phyloP scores from a whole-genome alignment of 2,797 vertebrate species.

The Clamator glandarius region DNA sequence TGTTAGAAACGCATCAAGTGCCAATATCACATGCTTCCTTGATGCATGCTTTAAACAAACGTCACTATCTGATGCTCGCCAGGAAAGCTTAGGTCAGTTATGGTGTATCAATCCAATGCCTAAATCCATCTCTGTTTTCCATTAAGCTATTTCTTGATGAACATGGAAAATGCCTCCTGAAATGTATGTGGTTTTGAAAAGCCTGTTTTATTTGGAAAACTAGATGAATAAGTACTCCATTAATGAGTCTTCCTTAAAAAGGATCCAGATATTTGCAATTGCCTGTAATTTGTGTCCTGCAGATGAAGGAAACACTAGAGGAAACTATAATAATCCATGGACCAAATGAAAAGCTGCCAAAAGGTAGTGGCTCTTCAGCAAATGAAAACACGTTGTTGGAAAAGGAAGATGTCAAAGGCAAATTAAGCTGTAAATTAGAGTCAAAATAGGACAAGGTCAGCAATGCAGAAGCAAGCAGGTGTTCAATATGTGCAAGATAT shows the following conservation, averaged over 20 bases:
- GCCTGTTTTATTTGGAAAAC: neutral
- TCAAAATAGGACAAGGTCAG: neutral
- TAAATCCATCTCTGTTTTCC: neutral
- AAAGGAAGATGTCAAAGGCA: constrained; percentile 18
- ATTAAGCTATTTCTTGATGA: neutral
- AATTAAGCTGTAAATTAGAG: constrained; percentile 38
- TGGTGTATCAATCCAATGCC: constrained; percentile 14
- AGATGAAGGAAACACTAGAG: neutral
- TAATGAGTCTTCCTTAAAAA: neutral
- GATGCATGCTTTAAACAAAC: constrained; percentile 65
- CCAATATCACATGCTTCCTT: constrained; percentile 38
- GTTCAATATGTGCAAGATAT: neutral
- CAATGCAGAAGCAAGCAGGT: neutral
- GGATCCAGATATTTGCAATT: neutral
- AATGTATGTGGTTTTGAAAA: neutral
- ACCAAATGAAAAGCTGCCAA: neutral
- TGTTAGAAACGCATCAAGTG: constrained; percentile 10
- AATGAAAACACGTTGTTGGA: neutral
- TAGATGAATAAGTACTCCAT: neutral
- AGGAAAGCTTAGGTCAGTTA: constrained; percentile 29
- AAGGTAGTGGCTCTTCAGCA: neutral
- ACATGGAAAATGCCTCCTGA: neutral
- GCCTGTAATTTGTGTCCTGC: constrained; percentile 4
- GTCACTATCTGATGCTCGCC: constrained; percentile 52
- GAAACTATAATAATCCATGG: neutral